These are phyloP conservation scores for Trialeurodes vaporariorum DNA, from an alignment of 1,140 invertebrate genomes.

Conservation along the genomic window DNA sequence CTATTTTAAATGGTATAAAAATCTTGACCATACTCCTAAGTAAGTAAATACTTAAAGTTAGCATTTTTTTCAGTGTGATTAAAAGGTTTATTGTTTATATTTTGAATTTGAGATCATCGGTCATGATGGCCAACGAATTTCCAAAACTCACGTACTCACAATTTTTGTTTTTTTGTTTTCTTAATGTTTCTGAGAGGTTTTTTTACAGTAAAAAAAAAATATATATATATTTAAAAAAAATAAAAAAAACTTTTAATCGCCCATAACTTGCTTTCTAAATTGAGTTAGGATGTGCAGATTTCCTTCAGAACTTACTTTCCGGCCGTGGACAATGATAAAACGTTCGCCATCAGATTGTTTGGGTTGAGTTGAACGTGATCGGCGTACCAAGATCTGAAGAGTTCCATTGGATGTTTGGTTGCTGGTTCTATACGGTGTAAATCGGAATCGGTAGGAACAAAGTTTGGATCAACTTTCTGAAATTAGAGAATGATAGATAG, in stretches of 20 bases:
- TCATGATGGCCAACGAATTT: no score
- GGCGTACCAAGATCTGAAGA: slow-evolving; percentile 36
- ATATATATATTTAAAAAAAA: neutral
- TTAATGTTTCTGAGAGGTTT: neutral
- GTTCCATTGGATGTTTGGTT: slow-evolving; percentile 34
- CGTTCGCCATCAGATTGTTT: slow-evolving; percentile 24
- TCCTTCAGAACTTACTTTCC: slow-evolving; percentile 34
- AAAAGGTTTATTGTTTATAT: no score
- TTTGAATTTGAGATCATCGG: no score
- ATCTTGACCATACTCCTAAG: no score
- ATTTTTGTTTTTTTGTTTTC: neutral
- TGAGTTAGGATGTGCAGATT: slow-evolving; percentile 9
- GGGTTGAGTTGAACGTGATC: slow-evolving; percentile 28
- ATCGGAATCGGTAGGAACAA: neutral
- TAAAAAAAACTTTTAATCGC: no score
- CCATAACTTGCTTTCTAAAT: neutral
- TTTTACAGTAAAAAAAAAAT: neutral
- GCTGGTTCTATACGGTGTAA: slow-evolving; percentile 28
- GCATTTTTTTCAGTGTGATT: no score
- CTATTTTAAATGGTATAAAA: no score
- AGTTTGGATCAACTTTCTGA: neutral
- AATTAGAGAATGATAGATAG: neutral
- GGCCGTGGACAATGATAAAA: slow-evolving; percentile 36
- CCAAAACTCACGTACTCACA: neutral
- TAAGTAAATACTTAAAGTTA: no score